Conservation (phyloP, 2,113 vertebrate genomes). For the Corythoichthys intestinalis region DNA sequence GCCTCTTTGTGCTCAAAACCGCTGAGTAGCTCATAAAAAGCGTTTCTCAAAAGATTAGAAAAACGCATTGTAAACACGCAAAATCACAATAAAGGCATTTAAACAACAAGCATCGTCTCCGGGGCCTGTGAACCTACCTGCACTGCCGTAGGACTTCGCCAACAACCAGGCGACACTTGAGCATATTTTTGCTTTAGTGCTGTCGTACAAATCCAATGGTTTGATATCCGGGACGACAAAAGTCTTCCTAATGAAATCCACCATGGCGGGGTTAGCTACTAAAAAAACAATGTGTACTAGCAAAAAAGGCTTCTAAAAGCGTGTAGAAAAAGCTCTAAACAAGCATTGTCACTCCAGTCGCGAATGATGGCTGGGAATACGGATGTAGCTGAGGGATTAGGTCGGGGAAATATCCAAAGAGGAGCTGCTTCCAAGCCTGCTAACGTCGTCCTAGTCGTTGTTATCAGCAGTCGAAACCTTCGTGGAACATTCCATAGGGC, state of each 20-base stretch:
- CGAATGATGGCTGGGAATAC: conserved; percentile 56
- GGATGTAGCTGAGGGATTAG: conserved; percentile 53
- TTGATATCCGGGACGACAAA: conserved; percentile 87
- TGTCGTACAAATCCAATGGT: conserved; percentile 86
- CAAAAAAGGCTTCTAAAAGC: conserved; percentile 2
- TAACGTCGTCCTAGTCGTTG: conserved; percentile 26
- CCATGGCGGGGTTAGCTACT: conserved; percentile 71
- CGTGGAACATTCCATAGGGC: background rate
- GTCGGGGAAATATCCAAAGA: conserved; percentile 56
- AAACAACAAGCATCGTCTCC: background rate
- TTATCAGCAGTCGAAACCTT: conserved; percentile 11
- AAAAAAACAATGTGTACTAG: conserved; percentile 27
- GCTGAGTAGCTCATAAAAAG: conserved; percentile 60
- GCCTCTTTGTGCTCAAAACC: conserved; percentile 72
- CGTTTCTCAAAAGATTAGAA: conserved; percentile 27
- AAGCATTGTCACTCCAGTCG: conserved; percentile 59
- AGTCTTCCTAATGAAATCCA: conserved; percentile 84
- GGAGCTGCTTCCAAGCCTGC: conserved; percentile 32
- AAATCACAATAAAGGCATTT: conserved; percentile 14
- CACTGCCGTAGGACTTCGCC: conserved; percentile 81
- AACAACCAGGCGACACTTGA: conserved; percentile 87
- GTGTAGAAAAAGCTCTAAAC: conserved; percentile 47
- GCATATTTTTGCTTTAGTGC: conserved; percentile 81
- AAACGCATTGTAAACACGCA: conserved; percentile 25
- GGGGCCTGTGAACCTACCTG: conserved; percentile 73